A percentile compares a stretch with the other conserved stretches of the same genome.
phyloP scores from a whole-genome alignment of 2,888 invertebrate genomes.

The Epinotia brunnichana region DNA sequence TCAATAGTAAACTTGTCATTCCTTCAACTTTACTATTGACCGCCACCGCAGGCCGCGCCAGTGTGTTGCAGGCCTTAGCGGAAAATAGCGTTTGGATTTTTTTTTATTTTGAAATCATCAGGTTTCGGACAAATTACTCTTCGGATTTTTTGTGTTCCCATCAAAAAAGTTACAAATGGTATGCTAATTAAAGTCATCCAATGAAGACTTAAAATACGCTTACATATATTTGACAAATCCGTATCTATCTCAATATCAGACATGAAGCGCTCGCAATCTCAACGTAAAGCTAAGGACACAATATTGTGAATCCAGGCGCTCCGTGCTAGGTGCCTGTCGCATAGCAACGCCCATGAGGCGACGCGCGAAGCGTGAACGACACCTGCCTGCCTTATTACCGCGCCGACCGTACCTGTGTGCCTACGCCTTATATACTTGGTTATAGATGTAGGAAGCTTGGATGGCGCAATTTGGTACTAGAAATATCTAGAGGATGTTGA shows the following conservation, averaged over 20 bases:
- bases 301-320: slow-evolving; percentile 7
- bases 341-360: slow-evolving; percentile 56
- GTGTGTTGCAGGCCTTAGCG: too few species aligned
- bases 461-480: neutral
- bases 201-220: too few species aligned
- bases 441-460: neutral
- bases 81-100: too few species aligned
- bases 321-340: slow-evolving; percentile 45
- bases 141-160: too few species aligned
- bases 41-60: too few species aligned
- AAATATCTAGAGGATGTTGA: neutral
- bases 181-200: too few species aligned
- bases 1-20: too few species aligned
- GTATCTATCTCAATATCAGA: neutral
- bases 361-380: slow-evolving; percentile 63
- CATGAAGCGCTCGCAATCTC: neutral
- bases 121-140: too few species aligned
- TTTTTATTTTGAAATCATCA: too few species aligned
- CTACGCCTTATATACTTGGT: slow-evolving; percentile 26
- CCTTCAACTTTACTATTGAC: too few species aligned
- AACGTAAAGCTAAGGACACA: slow-evolving; percentile 28
- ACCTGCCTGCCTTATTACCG: slow-evolving; percentile 53
- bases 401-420: slow-evolving; percentile 28
- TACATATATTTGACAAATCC: neutral
- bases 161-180: too few species aligned